Percentiles rank a stretch among this genome's conserved stretches.
Evolutionary conservation across 2,797 vertebrate genomes (phyloP).

Genomic region (Carcharodon carcharias): DNA sequence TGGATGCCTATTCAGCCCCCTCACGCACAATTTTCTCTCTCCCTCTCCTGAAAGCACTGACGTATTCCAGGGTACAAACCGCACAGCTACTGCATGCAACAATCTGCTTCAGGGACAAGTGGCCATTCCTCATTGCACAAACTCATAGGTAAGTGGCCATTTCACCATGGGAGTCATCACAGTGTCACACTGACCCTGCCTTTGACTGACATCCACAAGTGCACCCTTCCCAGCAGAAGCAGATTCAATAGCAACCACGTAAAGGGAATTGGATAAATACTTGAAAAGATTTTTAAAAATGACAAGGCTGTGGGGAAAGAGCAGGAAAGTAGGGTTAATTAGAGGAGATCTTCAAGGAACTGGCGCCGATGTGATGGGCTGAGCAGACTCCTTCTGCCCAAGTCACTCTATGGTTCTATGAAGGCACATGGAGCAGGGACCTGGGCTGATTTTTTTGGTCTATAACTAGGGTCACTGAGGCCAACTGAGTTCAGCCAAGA

Average conservation of each 20-base stretch:
- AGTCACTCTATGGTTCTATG: not conserved
- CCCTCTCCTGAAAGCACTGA: not conserved
- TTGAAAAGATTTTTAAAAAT: not conserved
- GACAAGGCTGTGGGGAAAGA: not conserved
- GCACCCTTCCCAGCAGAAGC: not conserved
- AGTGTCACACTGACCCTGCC: not conserved
- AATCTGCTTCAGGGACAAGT: not conserved
- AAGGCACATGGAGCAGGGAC: not conserved
- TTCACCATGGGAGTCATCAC: not conserved
- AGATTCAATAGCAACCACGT: not conserved
- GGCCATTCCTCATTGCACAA: not conserved
- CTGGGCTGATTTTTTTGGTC: not conserved
- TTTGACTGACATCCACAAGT: too few species aligned
- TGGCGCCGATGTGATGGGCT: not conserved
- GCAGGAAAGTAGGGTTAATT: not conserved
- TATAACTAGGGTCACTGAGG: not conserved
- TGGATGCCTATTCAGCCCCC: not conserved
- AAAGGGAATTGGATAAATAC: not conserved
- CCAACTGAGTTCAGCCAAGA: not conserved
- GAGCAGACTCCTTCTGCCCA: too few species aligned
- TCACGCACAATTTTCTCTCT: not conserved
- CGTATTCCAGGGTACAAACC: too few species aligned
- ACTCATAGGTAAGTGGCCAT: not conserved
- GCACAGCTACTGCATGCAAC: not conserved
- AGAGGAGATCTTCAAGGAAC: not conserved